Evolutionary conservation across 2,113 vertebrate species (phyloP), one percentile per base, ranked within the genome.

Genomic region (Neodontobutis hainanensis): DNA sequence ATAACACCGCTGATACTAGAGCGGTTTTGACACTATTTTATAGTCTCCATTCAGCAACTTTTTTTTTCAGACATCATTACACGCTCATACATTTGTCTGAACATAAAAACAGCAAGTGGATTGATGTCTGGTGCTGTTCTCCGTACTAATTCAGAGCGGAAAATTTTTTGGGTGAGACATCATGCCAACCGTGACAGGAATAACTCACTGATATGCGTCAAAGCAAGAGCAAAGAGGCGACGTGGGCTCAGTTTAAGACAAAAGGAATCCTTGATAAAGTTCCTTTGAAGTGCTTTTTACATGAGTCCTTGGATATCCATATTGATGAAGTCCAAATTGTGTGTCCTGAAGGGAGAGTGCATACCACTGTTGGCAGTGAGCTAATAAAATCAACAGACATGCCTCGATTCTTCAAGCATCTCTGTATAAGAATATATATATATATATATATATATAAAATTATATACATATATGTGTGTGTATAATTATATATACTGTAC

Each of bases 311-410:
- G 92, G 94, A 95, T 96, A 96, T 96, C 93, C 95, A 96, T 95
- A 96, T 94, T 96, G 95, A 97, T 97, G 95, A 96, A 95, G 94
- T 95, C 94, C 94, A 96, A 96, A 97, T 96, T 94, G 94, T 95
- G 94, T 95, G 94, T 93, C 95, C 94, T 94, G 91, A 91, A 94
- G 95, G 93, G 92, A 95, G 90, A 92, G 92, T 92, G 92, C 92
- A 94, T 92, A 94, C 92, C 91, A 92, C 93, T 93, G 92, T 95
- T 95, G 94, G 94, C 94, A 92, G 94, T 92, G 89, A 87, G 87
- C 94, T 94, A 95, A 96, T 96, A 95, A 97, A 96, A 96, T 96
- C 96, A 83, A 73, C 76, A 92, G 94, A 92, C 90, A 93, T 86
- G 91, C 92, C 91, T 94, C 91, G 92, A 90, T 94, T 92, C 88